Evolutionary conservation across 2,888 invertebrate species (phyloP).

Genomic region (Pollenia amentaria): DNA sequence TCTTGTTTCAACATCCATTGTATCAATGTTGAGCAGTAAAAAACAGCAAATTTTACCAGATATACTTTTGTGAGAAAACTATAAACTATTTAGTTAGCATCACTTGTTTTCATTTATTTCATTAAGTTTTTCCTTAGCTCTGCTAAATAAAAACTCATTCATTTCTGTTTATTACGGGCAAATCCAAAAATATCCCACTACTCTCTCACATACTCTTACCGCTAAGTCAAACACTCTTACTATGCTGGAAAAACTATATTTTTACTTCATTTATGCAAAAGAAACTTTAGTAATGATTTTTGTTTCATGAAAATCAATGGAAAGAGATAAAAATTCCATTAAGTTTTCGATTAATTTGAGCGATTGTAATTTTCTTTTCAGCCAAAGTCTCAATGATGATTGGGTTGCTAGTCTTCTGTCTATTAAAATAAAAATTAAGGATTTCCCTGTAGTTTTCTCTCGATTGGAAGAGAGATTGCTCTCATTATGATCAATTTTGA

Average conservation of each 20-base stretch:
- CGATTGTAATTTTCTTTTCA: not conserved
- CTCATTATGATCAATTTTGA: not conserved
- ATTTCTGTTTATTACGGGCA: conserved; percentile 43
- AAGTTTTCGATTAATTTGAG: not conserved
- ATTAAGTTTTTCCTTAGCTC: conserved; percentile 7
- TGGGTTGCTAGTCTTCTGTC: not conserved
- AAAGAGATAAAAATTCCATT: not conserved
- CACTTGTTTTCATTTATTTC: conserved; percentile 2
- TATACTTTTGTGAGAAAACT: too few relatives aligned
- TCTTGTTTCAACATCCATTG: too few relatives aligned
- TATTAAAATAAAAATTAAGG: not conserved
- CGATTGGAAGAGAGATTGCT: not conserved
- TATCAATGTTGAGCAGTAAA: too few relatives aligned
- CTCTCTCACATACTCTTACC: not conserved
- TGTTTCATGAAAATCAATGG: not conserved
- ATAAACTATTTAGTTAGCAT: not conserved
- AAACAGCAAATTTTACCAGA: too few relatives aligned
- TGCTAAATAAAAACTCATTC: conserved; percentile 16
- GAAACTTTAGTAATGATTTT: not conserved
- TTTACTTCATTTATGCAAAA: not conserved
- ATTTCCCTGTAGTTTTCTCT: not conserved
- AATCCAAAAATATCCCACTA: conserved; percentile 63
- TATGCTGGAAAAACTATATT: not conserved
- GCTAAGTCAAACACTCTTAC: not conserved
- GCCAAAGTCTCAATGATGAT: conserved; percentile 14